These are phyloP conservation scores for Trachelus troglodyta DNA, from an alignment of 2,888 invertebrate species.

Conservation along the genomic window DNA sequence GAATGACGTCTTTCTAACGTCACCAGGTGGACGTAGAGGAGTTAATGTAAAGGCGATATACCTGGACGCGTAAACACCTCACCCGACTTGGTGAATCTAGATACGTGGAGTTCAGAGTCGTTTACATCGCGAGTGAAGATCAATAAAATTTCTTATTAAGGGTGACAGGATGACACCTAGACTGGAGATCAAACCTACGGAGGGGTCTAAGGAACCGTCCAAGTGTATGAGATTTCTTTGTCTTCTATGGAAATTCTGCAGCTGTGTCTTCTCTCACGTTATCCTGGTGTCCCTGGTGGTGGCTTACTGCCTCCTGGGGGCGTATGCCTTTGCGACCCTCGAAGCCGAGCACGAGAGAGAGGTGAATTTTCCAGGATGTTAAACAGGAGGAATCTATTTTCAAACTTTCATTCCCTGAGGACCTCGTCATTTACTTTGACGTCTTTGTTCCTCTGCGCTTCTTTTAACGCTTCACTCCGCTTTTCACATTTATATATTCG, in stretches of 20 bases:
- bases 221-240: slow-evolving; percentile 52
- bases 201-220: slow-evolving; percentile 39
- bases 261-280: slow-evolving; percentile 89
- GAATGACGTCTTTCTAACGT: not conserved
- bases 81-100: not conserved
- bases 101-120: not conserved
- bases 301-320: slow-evolving; percentile 89
- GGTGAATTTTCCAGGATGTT: slow-evolving; percentile 66
- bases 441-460: not conserved
- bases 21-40: not conserved
- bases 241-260: slow-evolving; percentile 57
- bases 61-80: not conserved
- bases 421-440: not conserved
- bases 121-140: not conserved
- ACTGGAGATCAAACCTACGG: not conserved
- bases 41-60: not conserved
- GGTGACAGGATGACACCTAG: not conserved
- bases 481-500: not conserved
- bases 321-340: slow-evolving; percentile 83
- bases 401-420: not conserved
- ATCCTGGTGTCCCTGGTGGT: slow-evolving; percentile 89
- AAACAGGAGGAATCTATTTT: not conserved
- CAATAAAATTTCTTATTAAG: not conserved
- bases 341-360: slow-evolving; percentile 80
- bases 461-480: not conserved